Evolutionary conservation across 2,113 vertebrate genomes (phyloP).

Genomic region (Centropus bengalensis): DNA sequence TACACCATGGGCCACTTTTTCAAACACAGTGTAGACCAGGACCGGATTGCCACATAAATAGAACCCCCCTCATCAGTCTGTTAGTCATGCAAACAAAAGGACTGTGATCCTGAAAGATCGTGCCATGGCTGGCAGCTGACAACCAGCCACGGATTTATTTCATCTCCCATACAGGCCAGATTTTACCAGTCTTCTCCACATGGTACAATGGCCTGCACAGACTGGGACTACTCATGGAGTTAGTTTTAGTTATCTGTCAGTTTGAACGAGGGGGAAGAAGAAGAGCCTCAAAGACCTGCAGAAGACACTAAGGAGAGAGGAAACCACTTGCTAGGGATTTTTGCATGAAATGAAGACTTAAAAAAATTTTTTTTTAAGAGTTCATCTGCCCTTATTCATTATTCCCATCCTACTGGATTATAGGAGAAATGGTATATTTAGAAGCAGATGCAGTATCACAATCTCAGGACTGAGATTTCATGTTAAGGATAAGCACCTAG

Average conservation of each 20-base stretch:
- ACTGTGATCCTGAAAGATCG: not conserved
- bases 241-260: not conserved
- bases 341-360: slow-evolving; percentile 12
- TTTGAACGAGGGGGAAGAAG: slow-evolving; percentile 1
- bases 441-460: not conserved
- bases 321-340: slow-evolving; percentile 13
- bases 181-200: not conserved
- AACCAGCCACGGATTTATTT: not conserved
- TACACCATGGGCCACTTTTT: slow-evolving; percentile 45
- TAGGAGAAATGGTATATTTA: not conserved
- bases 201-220: not conserved
- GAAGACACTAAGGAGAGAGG: slow-evolving; percentile 27
- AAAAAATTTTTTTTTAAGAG: slow-evolving; percentile 1
- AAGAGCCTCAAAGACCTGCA: slow-evolving; percentile 43
- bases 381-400: slow-evolving; percentile 39
- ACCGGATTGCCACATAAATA: slow-evolving; percentile 38
- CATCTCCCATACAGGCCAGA: not conserved
- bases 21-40: slow-evolving; percentile 42
- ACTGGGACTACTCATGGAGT: not conserved
- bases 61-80: not conserved
- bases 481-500: not conserved
- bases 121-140: accelerated
- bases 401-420: not conserved
- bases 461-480: slow-evolving; percentile 26
- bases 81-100: slow-evolving; percentile 28